phyloP scores from a whole-genome alignment of 2,113 vertebrate species.

The Cochlearius cochlearius region DNA sequence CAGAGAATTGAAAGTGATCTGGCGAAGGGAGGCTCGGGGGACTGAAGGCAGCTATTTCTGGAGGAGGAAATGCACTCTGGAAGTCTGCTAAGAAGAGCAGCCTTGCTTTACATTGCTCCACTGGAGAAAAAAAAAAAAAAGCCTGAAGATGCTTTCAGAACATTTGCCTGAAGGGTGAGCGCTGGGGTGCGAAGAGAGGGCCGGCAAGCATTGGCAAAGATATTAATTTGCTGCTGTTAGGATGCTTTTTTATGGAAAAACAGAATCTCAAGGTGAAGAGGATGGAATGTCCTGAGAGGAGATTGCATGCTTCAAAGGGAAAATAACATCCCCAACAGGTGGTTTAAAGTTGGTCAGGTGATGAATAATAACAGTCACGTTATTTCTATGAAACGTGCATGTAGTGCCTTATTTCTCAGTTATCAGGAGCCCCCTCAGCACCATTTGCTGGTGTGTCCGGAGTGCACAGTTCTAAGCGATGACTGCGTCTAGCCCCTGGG shows the following conservation, averaged over 20 bases:
- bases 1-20: background rate
- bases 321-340: background rate
- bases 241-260: background rate
- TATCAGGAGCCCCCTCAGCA: background rate
- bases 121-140: background rate
- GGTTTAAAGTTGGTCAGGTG: background rate
- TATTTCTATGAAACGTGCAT: background rate
- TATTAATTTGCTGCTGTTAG: background rate
- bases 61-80: background rate
- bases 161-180: background rate
- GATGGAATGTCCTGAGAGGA: background rate
- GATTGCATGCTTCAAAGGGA: background rate
- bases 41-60: background rate
- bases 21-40: background rate
- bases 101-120: background rate
- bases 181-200: background rate
- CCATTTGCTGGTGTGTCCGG: fast-evolving
- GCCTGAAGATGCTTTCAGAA: background rate
- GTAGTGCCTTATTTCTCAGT: fast-evolving
- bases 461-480: background rate
- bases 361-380: background rate
- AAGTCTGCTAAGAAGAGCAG: background rate
- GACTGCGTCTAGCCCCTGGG: background rate
- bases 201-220: background rate
- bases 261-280: background rate